Evolutionary conservation across 2,888 invertebrate genomes (phyloP).

Genomic region (Tetropium fuscum): DNA sequence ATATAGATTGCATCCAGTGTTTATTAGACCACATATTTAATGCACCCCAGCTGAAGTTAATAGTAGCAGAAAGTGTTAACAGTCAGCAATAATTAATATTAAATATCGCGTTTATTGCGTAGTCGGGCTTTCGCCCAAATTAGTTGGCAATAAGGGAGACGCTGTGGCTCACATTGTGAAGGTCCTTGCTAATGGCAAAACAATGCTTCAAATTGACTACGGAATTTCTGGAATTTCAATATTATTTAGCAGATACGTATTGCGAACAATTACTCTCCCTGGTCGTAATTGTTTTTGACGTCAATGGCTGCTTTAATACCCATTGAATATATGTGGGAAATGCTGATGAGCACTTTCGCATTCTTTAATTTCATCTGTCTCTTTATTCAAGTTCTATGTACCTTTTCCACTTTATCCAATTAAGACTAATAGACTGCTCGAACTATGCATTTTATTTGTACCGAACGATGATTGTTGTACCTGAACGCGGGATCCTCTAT

Average conservation of each 20-base stretch:
- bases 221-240: slow-evolving; percentile 54
- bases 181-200: slow-evolving; percentile 47
- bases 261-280: slow-evolving; percentile 15
- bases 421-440: too few relatives aligned
- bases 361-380: too few relatives aligned
- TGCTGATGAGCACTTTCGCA: too few relatives aligned
- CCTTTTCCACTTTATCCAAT: too few relatives aligned
- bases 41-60: slow-evolving; percentile 24
- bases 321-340: too few relatives aligned
- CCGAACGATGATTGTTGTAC: too few relatives aligned
- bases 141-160: slow-evolving; percentile 35
- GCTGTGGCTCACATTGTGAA: slow-evolving; percentile 44
- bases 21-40: slow-evolving; percentile 25
- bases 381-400: too few relatives aligned
- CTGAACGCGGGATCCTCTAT: too few relatives aligned
- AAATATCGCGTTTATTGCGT: slow-evolving; percentile 18
- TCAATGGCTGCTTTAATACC: too few relatives aligned
- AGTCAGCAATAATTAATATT: slow-evolving; percentile 28
- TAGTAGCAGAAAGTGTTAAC: slow-evolving; percentile 9
- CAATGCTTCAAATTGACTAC: slow-evolving; percentile 52
- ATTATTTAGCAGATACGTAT: slow-evolving; percentile 45
- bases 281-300: slow-evolving; percentile 4
- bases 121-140: slow-evolving; percentile 19
- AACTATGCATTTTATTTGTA: too few relatives aligned
- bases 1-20: background rate